Evolutionary conservation across 2,113 vertebrate species (phyloP), one percentile per base, ranked within the genome.

Genomic region (Pseudorectes ferrugineus): DNA sequence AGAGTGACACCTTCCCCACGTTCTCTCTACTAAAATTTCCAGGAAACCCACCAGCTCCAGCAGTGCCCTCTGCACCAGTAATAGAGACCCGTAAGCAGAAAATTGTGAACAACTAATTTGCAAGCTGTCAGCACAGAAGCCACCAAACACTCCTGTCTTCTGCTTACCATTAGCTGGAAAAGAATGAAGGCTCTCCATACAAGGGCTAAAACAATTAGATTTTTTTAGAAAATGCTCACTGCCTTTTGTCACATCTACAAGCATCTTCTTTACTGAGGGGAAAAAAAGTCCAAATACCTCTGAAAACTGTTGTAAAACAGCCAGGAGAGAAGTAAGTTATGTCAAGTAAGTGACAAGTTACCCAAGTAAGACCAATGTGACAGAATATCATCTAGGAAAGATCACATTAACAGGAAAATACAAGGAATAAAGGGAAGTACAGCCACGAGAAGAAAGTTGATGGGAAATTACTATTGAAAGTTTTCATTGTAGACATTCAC

Each of bases 81-180:
- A 68, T 0, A 6, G 6, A 36, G 24, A 62, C 10, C 3, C 0
- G 0, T 14, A 75, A 88, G 29, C 31, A 67, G 24, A 70, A 91
- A 86, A 43, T 0, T 48, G 25, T 38, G 16, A 71, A 36, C 33
- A 80, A 52, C 29, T 66, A 35, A 25, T 38, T 77, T 73, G 38
- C 46, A 42, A 29, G 40, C 13, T 74, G 13, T 38, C 61, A 63
- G 6, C 57, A 67, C 35, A 72, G 18, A 66, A 36, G 15, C 36
- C 65, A 51, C 17, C 11, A 77, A 22, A 7, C 11, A 24, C n/a
- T 94, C 20, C 28, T 20, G 11, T 38, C 42, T 54, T 49, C 76
- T 66, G 45, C 29, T 73, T 49, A 62, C 25, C 24, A 22, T 28
- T 33, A 80, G 7, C 20, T 71, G 10, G 38, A 54, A 52, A 77